phyloP scores from a whole-genome alignment of 1,140 invertebrate genomes.

The Caerostris extrusa region DNA sequence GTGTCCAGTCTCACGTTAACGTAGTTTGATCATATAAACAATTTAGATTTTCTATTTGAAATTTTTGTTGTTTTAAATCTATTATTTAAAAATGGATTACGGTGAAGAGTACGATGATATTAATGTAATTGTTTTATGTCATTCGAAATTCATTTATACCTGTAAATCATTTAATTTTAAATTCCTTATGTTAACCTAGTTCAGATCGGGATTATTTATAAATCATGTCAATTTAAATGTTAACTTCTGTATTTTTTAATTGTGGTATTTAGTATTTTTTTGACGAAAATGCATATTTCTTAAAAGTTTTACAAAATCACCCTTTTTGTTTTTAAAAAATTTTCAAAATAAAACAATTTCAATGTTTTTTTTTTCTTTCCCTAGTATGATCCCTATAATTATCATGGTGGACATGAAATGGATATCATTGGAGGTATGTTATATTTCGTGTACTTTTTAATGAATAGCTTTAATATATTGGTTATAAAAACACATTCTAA shows the following conservation, averaged over 20 bases:
- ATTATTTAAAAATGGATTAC: background rate
- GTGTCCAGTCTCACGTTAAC: background rate
- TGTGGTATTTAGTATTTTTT: too few relatives aligned
- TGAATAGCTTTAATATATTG: too few relatives aligned
- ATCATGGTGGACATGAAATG: constrained; percentile 32
- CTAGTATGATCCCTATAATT: constrained; percentile 52
- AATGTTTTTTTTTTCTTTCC: background rate
- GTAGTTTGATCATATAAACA: background rate
- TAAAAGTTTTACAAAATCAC: too few relatives aligned
- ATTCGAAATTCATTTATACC: too few relatives aligned
- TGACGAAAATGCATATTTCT: too few relatives aligned
- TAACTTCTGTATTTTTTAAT: too few relatives aligned
- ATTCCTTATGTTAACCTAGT: too few relatives aligned
- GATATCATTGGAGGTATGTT: constrained; percentile 18
- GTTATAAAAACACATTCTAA: too few relatives aligned
- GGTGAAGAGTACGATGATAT: background rate
- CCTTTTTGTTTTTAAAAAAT: too few relatives aligned
- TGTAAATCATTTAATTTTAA: too few relatives aligned
- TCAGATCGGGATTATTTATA: too few relatives aligned
- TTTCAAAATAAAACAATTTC: background rate
- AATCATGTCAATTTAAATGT: too few relatives aligned
- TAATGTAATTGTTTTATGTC: background rate
- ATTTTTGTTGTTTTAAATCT: background rate
- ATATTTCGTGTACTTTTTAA: background rate
- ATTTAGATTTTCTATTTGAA: background rate